phyloP scores from a whole-genome alignment of 2,888 invertebrate genomes.

The Platycnemis pennipes region DNA sequence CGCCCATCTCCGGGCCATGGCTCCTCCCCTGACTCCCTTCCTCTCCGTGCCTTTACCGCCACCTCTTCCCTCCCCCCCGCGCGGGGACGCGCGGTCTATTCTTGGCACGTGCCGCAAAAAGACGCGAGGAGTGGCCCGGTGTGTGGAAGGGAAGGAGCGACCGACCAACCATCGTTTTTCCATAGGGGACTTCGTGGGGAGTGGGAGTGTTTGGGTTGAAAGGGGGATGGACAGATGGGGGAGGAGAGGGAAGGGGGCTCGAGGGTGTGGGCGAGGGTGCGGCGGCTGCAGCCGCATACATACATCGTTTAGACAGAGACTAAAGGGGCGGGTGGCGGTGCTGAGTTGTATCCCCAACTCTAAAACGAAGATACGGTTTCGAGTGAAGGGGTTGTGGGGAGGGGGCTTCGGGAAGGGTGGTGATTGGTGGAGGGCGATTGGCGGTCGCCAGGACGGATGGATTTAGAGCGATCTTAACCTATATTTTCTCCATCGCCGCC shows the following conservation, averaged over 20 bases:
- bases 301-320: not conserved
- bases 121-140: slow-evolving; percentile 49
- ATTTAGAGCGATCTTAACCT: not conserved
- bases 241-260: not conserved
- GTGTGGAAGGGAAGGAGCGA: not conserved
- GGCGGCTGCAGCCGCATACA: not conserved
- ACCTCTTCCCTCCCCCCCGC: not conserved
- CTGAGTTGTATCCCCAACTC: not conserved
- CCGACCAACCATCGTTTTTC: slow-evolving; percentile 10
- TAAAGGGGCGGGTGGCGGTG: not conserved
- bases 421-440: not conserved
- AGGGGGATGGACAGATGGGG: slow-evolving; percentile 43
- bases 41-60: not conserved
- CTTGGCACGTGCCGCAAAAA: slow-evolving; percentile 64
- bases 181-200: not conserved
- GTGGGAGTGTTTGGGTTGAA: slow-evolving; percentile 40
- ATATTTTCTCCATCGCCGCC: not conserved
- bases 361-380: not conserved
- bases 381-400: not conserved
- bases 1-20: not conserved
- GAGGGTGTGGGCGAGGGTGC: not conserved
- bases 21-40: not conserved
- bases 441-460: not conserved
- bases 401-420: not conserved
- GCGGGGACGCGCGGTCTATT: slow-evolving; percentile 41